These are phyloP conservation scores for Felis chaus DNA, from an alignment of 2,113 vertebrate species.

Conservation along the genomic window DNA sequence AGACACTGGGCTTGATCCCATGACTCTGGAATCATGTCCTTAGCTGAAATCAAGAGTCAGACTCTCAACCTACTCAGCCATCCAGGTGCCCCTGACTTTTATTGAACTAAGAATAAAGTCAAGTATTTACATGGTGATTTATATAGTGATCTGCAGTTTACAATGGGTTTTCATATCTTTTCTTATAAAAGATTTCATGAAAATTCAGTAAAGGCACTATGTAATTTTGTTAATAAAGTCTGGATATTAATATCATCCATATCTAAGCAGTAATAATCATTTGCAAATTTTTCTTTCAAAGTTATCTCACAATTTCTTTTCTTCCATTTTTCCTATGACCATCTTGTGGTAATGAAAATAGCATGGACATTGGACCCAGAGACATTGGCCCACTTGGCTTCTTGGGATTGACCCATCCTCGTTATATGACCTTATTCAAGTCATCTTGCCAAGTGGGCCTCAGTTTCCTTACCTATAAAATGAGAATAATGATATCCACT, in stretches of 20 bases:
- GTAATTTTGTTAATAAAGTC: slow-evolving; percentile 33
- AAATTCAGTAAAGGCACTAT: slow-evolving; percentile 6
- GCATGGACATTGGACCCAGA: background rate
- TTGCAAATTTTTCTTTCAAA: background rate
- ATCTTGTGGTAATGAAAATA: background rate
- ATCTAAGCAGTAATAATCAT: background rate
- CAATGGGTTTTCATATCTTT: background rate
- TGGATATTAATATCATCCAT: background rate
- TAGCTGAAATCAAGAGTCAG: no score
- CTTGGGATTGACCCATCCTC: background rate
- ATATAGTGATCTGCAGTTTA: background rate
- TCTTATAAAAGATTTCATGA: slow-evolving; percentile 11
- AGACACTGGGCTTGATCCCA: no score
- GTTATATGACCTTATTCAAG: background rate
- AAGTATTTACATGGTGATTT: background rate
- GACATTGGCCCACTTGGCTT: background rate
- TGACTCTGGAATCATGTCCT: no score
- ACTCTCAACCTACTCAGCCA: no score
- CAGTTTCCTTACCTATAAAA: background rate
- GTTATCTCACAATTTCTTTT: background rate
- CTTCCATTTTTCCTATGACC: background rate
- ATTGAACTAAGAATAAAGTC: background rate
- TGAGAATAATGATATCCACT: background rate
- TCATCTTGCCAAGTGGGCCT: background rate
- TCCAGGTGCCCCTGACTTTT: background rate